Conservation (phyloP, 2,797 vertebrate genomes). For the Discoglossus pictus region DNA sequence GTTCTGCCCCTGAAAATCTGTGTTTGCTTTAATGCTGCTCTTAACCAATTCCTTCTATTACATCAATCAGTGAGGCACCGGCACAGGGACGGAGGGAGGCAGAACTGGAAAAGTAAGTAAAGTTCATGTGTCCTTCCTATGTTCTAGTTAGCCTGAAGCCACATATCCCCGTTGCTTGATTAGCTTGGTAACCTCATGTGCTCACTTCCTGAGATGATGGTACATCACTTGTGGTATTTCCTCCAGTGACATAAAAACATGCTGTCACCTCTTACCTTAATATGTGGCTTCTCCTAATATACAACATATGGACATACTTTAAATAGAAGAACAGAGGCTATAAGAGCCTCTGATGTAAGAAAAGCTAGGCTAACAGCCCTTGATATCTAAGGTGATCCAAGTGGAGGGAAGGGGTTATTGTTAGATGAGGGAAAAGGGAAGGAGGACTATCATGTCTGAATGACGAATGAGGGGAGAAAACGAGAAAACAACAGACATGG, state of each 20-base stretch:
- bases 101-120: constrained; percentile 9
- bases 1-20: constrained; percentile 34
- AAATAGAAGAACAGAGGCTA: too few species aligned
- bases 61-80: constrained; percentile 31
- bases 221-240: neutral
- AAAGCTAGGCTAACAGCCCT: too few species aligned
- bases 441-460: too few species aligned
- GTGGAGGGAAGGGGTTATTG: too few species aligned
- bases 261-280: too few species aligned
- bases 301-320: too few species aligned
- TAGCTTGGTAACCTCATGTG: neutral
- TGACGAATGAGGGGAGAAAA: too few species aligned
- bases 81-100: neutral
- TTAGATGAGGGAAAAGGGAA: too few species aligned
- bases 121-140: constrained; percentile 1
- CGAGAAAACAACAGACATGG: too few species aligned
- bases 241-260: neutral
- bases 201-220: constrained; percentile 4
- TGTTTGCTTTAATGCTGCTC: constrained; percentile 40
- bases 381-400: too few species aligned
- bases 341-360: too few species aligned
- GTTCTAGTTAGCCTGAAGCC: neutral
- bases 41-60: constrained; percentile 35
- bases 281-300: too few species aligned
- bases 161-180: constrained; percentile 2